Evolutionary conservation across 2,888 invertebrate species (phyloP), one percentile per base, ranked within the genome.

Genomic region (Quadroppia sp.): DNA sequence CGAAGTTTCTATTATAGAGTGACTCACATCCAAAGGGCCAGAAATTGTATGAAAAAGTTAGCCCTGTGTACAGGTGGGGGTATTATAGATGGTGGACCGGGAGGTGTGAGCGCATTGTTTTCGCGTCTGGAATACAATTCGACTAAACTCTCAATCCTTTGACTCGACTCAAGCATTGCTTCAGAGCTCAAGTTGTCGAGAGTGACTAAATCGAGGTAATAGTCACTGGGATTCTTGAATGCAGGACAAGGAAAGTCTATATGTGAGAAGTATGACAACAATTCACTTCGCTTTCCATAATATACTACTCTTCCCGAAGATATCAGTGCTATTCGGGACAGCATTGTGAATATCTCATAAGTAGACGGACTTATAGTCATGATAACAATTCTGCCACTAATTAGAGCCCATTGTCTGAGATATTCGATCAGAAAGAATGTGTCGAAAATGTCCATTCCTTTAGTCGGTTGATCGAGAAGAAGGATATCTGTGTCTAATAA

Each of bases 181-280:
- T 96, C 96, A 2, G 92, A 90, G 3, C 94, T 94, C 71, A 96
- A 84, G 82, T 94, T 93, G 82, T 96, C 96, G 79, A 95, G 82
- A 0, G 96, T 96, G 25, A 95, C 94, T 79, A 95, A 85, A 83
- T 96, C 95, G 83, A 95, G 86, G 82, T 96, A 96, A 82, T 96
- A 96, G 85, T 96, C 96, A 0, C 94, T 94, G 71, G 95, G 95
- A 82, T 96, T 96, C 83, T 96, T 96, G 82, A 91, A 95, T 0
- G 94, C 91, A 17, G 96, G 96, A 82, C 95, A 96, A 1, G 95
- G 94, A 84, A 94, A 96, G 80, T 95, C 94, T 6, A 89, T 88
- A 71, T 89, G 88, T 72, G 90, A 91, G 84, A 96, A 96, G 85
- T 96, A 96, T 80, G 92, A 89, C 82, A 94, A 87, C 89, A 96